Evolutionary conservation across 2,888 invertebrate species (phyloP), one percentile per base, ranked within the genome.

Genomic region (Lasiommata megera): DNA sequence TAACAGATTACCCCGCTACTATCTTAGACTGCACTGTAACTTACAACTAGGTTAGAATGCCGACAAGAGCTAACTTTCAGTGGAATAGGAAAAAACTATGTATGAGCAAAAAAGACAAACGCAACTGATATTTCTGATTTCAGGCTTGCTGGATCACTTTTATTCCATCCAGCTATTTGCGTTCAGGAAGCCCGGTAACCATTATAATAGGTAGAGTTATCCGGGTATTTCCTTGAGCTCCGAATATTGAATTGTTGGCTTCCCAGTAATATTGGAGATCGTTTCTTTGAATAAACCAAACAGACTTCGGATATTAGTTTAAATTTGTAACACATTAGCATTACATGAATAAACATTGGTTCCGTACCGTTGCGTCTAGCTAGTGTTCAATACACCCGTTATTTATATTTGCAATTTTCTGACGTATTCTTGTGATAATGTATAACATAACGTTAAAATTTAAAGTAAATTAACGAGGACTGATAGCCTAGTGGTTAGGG

Each of bases 121-220:
- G n/a, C n/a, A n/a, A n/a, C n/a, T 23, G 11, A 23, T 31, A 38
- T 38, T 14, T n/a, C 43, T 43, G 43, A 43, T 12, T 28, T 12
- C n/a, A 37, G 12, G 18, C 69, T 73, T 77, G 67, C 71, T 72
- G 73, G 79, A 79, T 79, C 71, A 71, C 67, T 70, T 70, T 71
- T 71, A 73, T 77, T 74, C 69, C 71, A 81, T 76, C 72, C 69
- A 64, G 73, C 76, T 85, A 82, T 84, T 85, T 79, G 65, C 67
- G 72, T 77, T 68, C 79, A 81, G 82, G 79, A 85, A 83, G 77
- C 73, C 40, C 28, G 29, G 51, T 65, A 56, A 37, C 56, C 51
- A 62, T 65, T 60, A 63, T 63, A 59, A 54, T 44, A 59, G 56
- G 31, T 61, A 63, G 59, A 62, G 48, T 52, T 57, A 59, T 59